Conservation (phyloP, 1,140 invertebrate species). For the Heliconius congener region DNA sequence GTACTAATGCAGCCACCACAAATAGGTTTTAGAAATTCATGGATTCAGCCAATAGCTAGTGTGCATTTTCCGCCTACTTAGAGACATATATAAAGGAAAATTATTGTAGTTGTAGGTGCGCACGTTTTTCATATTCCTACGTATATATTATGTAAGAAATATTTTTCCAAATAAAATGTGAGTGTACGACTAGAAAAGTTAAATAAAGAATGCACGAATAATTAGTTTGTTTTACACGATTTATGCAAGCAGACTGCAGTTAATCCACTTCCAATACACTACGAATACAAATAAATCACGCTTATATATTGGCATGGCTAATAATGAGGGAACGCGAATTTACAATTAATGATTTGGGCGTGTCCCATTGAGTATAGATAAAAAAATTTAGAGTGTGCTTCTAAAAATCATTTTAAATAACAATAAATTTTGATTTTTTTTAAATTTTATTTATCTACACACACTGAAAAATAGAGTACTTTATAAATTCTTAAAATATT, state of each 20-base stretch:
- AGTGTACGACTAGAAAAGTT: not conserved
- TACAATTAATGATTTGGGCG: slow-evolving; percentile 12
- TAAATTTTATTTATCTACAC: not conserved
- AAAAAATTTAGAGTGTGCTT: not conserved
- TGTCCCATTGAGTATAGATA: not conserved
- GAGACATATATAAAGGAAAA: not conserved
- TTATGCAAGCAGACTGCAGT: slow-evolving; percentile 16
- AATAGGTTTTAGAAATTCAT: too few relatives aligned
- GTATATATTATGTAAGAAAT: not conserved
- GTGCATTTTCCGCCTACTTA: not conserved
- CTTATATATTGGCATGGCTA: slow-evolving; percentile 13
- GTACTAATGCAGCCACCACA: not conserved
- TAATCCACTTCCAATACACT: slow-evolving; percentile 29
- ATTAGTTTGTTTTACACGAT: not conserved
- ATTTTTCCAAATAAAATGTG: not conserved
- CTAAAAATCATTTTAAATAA: not conserved
- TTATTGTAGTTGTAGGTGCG: not conserved
- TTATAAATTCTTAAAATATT: too few relatives aligned
- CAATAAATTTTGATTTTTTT: not conserved
- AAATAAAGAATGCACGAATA: not conserved
- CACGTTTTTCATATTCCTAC: not conserved
- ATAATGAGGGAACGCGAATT: slow-evolving; percentile 20
- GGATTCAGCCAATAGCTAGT: not conserved
- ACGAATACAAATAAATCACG: slow-evolving; percentile 37
- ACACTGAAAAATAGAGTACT: too few relatives aligned